Evolutionary conservation across 2,797 vertebrate species (phyloP), one percentile per base, ranked within the genome.

Genomic region (Tinamus major): DNA sequence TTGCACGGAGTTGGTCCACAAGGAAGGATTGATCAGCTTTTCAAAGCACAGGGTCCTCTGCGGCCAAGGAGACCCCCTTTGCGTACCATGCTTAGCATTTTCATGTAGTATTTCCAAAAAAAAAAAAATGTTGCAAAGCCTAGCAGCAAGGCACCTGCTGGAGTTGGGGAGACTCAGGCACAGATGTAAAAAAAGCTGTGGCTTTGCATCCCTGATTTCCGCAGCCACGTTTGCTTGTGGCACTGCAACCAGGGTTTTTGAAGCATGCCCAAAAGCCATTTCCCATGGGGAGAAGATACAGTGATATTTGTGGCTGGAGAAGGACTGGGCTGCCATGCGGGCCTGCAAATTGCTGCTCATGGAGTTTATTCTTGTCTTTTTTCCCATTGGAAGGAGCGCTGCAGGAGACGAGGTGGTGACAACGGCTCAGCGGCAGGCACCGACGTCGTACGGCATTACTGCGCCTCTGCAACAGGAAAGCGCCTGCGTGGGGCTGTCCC

Each of bases 371-470:
- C 49, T 26, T 51, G 49, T 51, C 24, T 26, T 51, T 26, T 12
- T 7, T 14, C 77, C 70, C 5, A 10, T 55, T 39, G 14, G 24
- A 96, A 97, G 86, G 79, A 94, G 89, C 92, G 85, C 74, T 68
- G 91, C 84, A 91, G 96, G 95, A 96, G 89, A 95, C 89, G 96
- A 95, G 94, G 91, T 93, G 96, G 69, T 83, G 56, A 84, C 94
- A 94, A 94, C 89, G 87, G 68, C 33, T 13, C n/a, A 85, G 51
- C 68, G 97, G 98, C 98, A 97, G 97, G 98, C 97, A 91, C 97
- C 97, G 95, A 98, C 98, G 97, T 97, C 95, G 68, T 97, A 97
- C 81, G 96, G 98, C 98, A 98, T 98, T 97, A 97, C 98, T 98
- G 98, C 98, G 97, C 98, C 97, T 97, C 72, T 97, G 96, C 95